Evolutionary conservation across 2,113 vertebrate species (phyloP).

Genomic region (Mobula birostris): DNA sequence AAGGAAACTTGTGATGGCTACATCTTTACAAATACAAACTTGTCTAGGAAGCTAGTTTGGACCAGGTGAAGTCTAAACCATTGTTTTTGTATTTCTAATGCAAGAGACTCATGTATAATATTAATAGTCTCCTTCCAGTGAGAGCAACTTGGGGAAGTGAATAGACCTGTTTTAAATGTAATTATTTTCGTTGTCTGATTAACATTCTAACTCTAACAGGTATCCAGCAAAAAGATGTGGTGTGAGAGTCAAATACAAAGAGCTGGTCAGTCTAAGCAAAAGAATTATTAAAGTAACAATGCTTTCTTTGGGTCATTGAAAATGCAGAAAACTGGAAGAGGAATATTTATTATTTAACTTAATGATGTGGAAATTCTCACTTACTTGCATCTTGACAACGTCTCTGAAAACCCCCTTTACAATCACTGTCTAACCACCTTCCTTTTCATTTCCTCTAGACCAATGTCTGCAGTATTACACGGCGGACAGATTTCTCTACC

Average conservation of each 20-base stretch:
- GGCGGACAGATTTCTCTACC: slow-evolving; percentile 56
- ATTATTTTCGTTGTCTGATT: neutral
- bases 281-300: neutral
- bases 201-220: neutral
- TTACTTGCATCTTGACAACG: no score
- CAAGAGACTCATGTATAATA: neutral
- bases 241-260: no score
- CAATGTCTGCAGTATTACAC: slow-evolving; percentile 59
- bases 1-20: neutral
- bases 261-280: neutral
- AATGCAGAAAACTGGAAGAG: neutral
- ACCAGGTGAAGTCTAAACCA: neutral
- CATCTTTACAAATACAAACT: neutral
- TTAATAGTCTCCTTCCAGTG: neutral
- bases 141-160: neutral
- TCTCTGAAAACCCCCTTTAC: neutral
- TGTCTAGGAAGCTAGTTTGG: neutral
- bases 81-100: neutral
- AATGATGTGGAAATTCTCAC: neutral
- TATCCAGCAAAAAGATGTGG: neutral
- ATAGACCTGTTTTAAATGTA: neutral
- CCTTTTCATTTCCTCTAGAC: slow-evolving; percentile 55
- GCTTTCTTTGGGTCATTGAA: neutral
- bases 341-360: neutral
- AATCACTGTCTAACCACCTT: neutral